These are phyloP conservation scores for Gadopsis bispinosus DNA, from an alignment of 2,797 vertebrate species.

Conservation along the genomic window DNA sequence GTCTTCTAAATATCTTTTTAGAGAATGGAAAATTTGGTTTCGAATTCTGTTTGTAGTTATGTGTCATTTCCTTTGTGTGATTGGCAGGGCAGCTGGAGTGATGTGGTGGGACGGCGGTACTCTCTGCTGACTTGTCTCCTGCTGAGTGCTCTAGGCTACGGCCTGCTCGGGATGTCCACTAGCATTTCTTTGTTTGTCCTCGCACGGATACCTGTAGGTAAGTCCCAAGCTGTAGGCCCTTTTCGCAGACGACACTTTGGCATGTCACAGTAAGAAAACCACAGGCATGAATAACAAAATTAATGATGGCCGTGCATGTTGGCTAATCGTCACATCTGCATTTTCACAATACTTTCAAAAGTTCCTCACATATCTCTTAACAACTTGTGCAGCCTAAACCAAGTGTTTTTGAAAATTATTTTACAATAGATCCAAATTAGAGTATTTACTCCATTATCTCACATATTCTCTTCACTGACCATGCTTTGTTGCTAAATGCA, in stretches of 20 bases:
- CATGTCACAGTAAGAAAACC: background rate
- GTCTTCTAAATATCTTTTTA: background rate
- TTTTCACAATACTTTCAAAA: background rate
- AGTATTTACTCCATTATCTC: background rate
- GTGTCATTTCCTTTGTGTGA: slow-evolving; percentile 38
- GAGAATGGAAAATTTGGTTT: background rate
- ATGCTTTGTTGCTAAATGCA: slow-evolving; percentile 3
- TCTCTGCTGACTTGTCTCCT: slow-evolving; percentile 92
- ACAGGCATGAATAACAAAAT: background rate
- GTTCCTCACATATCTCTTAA: background rate
- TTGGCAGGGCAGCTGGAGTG: slow-evolving; percentile 96
- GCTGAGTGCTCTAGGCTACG: slow-evolving; percentile 92
- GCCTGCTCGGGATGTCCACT: slow-evolving; percentile 90
- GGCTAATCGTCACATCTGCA: background rate
- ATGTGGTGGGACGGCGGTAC: slow-evolving; percentile 90
- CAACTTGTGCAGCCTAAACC: background rate
- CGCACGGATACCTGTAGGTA: slow-evolving; percentile 93
- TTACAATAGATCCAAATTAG: background rate
- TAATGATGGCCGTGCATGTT: background rate
- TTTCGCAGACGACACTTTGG: background rate
- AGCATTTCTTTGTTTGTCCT: slow-evolving; percentile 90
- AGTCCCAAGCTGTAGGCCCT: slow-evolving; percentile 62
- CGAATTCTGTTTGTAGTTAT: background rate
- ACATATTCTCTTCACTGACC: background rate
- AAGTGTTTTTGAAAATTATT: background rate